These are phyloP conservation scores for Cetoscarus ocellatus DNA, from an alignment of 2,797 vertebrate species.

Conservation along the genomic window DNA sequence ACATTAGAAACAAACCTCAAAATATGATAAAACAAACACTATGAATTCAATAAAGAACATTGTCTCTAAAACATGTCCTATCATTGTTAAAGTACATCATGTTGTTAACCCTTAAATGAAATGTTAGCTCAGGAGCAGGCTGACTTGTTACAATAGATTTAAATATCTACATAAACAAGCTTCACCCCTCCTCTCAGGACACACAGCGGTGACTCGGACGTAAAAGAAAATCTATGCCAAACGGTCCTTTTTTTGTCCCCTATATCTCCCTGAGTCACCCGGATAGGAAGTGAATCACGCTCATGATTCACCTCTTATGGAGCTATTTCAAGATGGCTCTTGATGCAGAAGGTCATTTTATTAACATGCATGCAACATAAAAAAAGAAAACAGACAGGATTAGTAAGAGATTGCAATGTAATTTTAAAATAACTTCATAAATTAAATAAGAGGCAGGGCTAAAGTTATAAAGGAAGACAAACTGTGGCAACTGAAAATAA, in stretches of 20 bases:
- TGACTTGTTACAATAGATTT: neutral
- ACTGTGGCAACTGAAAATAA: no score
- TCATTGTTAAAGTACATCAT: no score
- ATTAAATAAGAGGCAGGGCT: no score
- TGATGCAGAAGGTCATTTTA: constrained; percentile 32
- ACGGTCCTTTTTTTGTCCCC: constrained; percentile 2
- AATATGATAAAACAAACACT: no score
- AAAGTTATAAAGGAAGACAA: no score
- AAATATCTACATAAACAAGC: neutral
- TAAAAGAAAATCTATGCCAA: constrained; percentile 6
- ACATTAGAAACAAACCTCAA: no score
- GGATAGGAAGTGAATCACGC: constrained; percentile 45
- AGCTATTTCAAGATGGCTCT: constrained; percentile 19
- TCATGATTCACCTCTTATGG: constrained; percentile 37
- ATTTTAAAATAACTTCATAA: no score
- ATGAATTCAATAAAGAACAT: no score
- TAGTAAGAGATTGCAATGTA: no score
- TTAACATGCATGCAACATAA: constrained; percentile 11
- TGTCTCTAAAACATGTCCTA: no score
- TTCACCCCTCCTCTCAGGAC: constrained; percentile 1
- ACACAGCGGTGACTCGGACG: constrained; percentile 13
- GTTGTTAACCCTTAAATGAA: neutral
- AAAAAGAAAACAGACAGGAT: no score
- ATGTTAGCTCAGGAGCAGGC: neutral
- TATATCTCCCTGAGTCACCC: constrained; percentile 18